Conservation (phyloP, 2,888 invertebrate genomes). For the Chymomyza caudatula region DNA sequence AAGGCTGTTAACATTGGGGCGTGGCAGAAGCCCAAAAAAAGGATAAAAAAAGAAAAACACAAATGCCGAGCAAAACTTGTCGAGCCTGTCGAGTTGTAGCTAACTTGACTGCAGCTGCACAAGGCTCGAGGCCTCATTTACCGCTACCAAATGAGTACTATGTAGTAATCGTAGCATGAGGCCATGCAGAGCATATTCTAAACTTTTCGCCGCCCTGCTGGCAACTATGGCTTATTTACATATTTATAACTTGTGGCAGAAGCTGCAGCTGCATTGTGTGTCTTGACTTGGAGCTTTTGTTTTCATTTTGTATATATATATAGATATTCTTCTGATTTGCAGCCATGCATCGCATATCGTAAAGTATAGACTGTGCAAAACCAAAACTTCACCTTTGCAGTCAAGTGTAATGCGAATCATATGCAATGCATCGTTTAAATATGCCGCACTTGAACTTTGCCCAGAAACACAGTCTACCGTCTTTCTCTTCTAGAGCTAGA, state of each 20-base stretch:
- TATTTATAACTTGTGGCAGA: constrained; percentile 56
- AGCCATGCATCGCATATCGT: constrained; percentile 11
- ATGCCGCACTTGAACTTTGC: constrained; percentile 30
- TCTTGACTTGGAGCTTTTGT: constrained; percentile 40
- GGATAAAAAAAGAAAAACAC: too few relatives aligned
- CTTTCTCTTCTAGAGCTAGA: neutral
- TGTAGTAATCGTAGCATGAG: constrained; percentile 27
- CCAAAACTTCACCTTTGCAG: constrained; percentile 21
- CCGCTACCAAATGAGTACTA: too few relatives aligned
- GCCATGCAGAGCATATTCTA: constrained; percentile 57
- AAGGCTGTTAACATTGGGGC: neutral
- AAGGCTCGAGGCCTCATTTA: neutral
- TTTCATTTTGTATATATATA: constrained; percentile 29
- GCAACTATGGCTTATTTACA: constrained; percentile 65
- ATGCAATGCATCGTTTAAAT: constrained; percentile 40
- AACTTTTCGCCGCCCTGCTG: constrained; percentile 45
- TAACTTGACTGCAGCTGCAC: neutral
- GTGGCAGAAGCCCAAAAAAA: too few relatives aligned
- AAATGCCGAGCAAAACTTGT: too few relatives aligned
- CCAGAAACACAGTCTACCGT: neutral
- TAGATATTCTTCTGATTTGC: constrained; percentile 47
- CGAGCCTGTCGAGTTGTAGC: neutral
- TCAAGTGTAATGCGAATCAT: constrained; percentile 56
- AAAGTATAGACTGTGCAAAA: neutral
- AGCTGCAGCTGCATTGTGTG: constrained; percentile 9